Base-by-base conservation (phyloP, 2,888 invertebrate species). In the Agrotis puta region DNA sequence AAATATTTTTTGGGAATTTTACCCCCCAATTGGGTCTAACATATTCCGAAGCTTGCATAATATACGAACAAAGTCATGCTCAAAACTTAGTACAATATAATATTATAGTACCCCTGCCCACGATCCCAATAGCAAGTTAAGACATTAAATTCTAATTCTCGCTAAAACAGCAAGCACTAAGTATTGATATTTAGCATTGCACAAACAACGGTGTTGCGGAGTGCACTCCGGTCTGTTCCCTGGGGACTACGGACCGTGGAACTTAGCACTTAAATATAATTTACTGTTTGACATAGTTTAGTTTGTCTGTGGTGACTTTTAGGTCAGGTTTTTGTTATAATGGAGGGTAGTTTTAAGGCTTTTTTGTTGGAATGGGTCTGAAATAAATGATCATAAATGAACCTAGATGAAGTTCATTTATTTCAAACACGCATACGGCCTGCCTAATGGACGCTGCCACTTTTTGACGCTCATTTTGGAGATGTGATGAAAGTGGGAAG, bases 121-220 rank as follows among this genome's bases (percentile, higher is more conserved):
- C 27, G 48, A 43, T 57, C 75, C 61, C 61, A 70, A 66, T 66
- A 61, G 80, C 48, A 79, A 74, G 64, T 63, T 48, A 24, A 67
- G 63, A 57, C 69, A 62, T 68, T 84, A 84, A 83, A 81, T 85
- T 83, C 72, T 73, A 85, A 84, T 85, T 85, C 50, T 7, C 5
- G 13, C 24, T 56, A 59, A 69, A 65, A 63, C 65, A 50, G 59
- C 2, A 11, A 50, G 39, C 22, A 64, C 70, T 77, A 64, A 79
- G 79, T 82, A 79, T 79, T 79, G 79, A 80, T 80, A 80, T 80
- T 80, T 80, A 79, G 74, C 79, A 74, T 68, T 69, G 68, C 50
- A 79, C 74, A 74, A 79, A 67, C 74, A 69, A 72, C 66, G 20
- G 13, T 65, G 64, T 61, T 73, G 64, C 47, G 22, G 22, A 83